These are phyloP conservation scores for Bellardia pandia DNA, from an alignment of 2,888 invertebrate species.

Conservation along the genomic window DNA sequence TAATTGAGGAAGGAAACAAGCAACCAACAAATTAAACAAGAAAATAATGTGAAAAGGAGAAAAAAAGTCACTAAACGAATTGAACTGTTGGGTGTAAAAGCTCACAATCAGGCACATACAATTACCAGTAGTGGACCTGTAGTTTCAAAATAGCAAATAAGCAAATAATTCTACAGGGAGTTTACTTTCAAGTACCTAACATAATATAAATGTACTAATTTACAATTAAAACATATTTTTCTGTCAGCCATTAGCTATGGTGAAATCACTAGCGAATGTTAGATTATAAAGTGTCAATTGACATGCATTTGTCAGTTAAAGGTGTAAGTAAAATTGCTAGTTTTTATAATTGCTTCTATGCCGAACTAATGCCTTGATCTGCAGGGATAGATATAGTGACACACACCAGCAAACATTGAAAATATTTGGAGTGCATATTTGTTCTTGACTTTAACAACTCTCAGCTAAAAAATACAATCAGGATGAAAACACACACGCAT, in stretches of 20 bases:
- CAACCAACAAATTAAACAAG: constrained; percentile 33
- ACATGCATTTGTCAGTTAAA: too few relatives aligned
- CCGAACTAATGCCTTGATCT: too few relatives aligned
- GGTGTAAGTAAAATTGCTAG: too few relatives aligned
- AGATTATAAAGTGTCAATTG: too few relatives aligned
- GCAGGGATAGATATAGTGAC: neutral
- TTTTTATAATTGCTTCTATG: too few relatives aligned
- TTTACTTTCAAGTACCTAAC: too few relatives aligned
- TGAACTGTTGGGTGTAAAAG: constrained; percentile 63
- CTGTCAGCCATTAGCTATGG: too few relatives aligned
- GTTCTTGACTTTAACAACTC: constrained; percentile 53
- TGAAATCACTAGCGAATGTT: too few relatives aligned
- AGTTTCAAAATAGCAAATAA: too few relatives aligned
- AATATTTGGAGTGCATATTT: constrained; percentile 53
- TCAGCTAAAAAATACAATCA: constrained; percentile 53
- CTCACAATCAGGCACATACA: constrained; percentile 1
- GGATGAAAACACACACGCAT: constrained; percentile 46
- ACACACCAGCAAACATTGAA: neutral
- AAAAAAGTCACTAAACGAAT: constrained; percentile 62
- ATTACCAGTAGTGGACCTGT: neutral
- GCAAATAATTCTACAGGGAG: too few relatives aligned
- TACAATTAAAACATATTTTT: too few relatives aligned
- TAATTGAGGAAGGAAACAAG: constrained; percentile 65
- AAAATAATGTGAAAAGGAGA: neutral
- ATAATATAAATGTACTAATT: too few relatives aligned